Conservation (phyloP, 2,888 invertebrate genomes). For the Drosophila setosimentum region DNA sequence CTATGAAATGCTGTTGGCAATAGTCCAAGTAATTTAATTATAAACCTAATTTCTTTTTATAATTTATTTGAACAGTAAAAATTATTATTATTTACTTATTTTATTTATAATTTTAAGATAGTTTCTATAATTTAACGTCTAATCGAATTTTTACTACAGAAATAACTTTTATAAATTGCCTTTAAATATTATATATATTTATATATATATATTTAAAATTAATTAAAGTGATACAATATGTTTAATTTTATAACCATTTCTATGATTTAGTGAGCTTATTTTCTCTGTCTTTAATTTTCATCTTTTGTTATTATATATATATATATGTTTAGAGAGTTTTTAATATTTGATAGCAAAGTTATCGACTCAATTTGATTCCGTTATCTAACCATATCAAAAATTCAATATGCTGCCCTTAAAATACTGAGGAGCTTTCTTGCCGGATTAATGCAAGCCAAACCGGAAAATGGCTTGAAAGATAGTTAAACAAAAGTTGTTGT, state of each 20-base stretch:
- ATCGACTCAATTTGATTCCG: background rate
- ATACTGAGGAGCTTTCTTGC: background rate
- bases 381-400: background rate
- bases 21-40: background rate
- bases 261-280: background rate
- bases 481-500: slow-evolving; percentile 15
- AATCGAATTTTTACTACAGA: background rate
- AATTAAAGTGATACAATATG: no score
- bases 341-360: background rate
- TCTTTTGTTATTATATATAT: background rate
- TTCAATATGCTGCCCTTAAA: background rate
- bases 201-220: no score
- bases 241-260: background rate
- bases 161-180: background rate
- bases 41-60: background rate
- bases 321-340: background rate
- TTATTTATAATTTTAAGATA: background rate
- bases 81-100: background rate
- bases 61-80: background rate
- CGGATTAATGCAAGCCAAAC: background rate
- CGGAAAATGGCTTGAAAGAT: background rate
- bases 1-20: background rate
- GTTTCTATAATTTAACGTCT: background rate
- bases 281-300: background rate
- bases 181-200: background rate